Base-by-base conservation (phyloP, 1,140 invertebrate species). In the Zaprionus africanus region DNA sequence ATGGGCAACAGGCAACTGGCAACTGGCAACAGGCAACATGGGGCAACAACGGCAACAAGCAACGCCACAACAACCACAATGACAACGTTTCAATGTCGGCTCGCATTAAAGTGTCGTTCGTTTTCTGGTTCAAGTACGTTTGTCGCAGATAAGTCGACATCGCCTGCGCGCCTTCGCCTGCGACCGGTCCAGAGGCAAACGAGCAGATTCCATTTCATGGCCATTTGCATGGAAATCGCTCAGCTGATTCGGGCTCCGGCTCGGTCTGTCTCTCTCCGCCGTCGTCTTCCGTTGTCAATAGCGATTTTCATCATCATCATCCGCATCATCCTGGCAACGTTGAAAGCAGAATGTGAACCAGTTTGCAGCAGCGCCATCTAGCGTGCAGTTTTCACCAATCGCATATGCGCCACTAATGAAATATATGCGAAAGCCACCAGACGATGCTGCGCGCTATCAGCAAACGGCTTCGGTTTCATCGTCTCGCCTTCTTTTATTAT, bases 61-160 rank as follows among this genome's bases (percentile, higher is more conserved):
- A 34, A 34, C 31, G 31, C 22, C 9, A 61, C 31, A 41, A 58
- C 54, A 59, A 73, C 34, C 19, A 53, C 53, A 73, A 56, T 66
- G 78, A 61, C 76, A 90, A 90, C 85, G 82, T 83, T 88, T 81
- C 81, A 76, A 87, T 88, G 85, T 88, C 85, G 88, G 81, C 74
- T 87, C 76, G 85, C 81, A 88, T 88, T 88, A 88, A 88, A 90
- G 85, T 88, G 85, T 88, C 85, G 85, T 80, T 84, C 81, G 79
- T 85, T 90, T 90, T 90, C 76, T 90, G 85, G 85, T 90, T 90
- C 85, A 90, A 90, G 85, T 90, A 90, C 85, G 85, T 88, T 88
- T 88, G 76, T 75, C 64, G 59, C 62, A 77, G 69, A 72, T 72
- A 78, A 77, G 63, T 66, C 59, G 69, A 12, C 31, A 38, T 38